Evolutionary conservation across 2,113 vertebrate species (phyloP), one percentile per base, ranked within the genome.

Genomic region (Scatophagus argus): DNA sequence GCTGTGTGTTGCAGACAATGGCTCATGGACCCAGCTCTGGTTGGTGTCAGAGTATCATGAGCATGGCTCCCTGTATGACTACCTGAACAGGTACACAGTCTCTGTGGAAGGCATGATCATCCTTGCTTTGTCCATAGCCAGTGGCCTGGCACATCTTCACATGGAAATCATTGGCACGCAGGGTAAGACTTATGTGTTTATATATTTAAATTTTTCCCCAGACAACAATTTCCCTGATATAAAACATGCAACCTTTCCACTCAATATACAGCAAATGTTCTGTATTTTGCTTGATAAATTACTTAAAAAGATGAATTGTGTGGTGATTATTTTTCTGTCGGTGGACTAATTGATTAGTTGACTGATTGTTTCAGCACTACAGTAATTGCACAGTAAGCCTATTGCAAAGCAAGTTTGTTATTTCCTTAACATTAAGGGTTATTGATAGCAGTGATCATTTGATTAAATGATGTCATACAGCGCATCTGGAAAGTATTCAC

Each of bases 11-110:
- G 55, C 38, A 99, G 98, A 99, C 93, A 99, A 97, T 0, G 97
- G 98, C 54, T 98, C 96, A 0, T 99, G 98, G 98, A 99, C 98
- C 1, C 97, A 99, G 89, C 96, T 99, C n/a, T 99, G 98, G 98
- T 96, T 99, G 17, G 97, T 99, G 54, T 98, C 97, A 0, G 98
- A 99, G 91, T 99, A 97, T 92, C 97, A 99, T 1, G 97, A 99
- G 75, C 96, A 97, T 1, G 98, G 98, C 11, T 99, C 98, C 4
- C 93, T 99, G 62, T 99, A 96, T 0, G 98, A 99, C 88, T 98
- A 97, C 94, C 94, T 99, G 89, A 99, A 97, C 91, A 94, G 96
- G 31, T 96, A 95, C 84, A 95, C 95, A 0, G 94, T 99, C 74
- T 96, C 97, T 0, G 93, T 95, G 79, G 92, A 96, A 62, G 96